A percentile compares a stretch with the other conserved stretches of the same genome.
Conservation (phyloP, 2,888 invertebrate species). For the Pediacus dermestoides region DNA sequence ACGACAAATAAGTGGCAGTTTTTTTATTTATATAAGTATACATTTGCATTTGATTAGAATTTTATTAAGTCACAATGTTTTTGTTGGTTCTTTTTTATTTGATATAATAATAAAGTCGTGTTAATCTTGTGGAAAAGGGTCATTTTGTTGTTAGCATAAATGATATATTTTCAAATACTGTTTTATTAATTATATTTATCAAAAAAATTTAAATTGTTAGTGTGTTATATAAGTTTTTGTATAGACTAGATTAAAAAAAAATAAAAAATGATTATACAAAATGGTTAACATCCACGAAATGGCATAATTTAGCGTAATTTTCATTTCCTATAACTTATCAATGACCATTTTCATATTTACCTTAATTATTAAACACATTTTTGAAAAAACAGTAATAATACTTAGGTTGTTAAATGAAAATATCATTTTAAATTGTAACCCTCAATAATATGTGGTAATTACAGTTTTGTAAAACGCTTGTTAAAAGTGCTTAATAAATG, state of each 20-base stretch:
- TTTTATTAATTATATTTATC: constrained; percentile 18
- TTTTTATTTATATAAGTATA: constrained; percentile 19
- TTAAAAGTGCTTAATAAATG: constrained; percentile 45
- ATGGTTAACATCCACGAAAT: background rate
- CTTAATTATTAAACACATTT: background rate
- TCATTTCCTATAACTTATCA: constrained; percentile 4
- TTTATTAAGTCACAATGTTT: constrained; percentile 27
- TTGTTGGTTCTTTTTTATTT: constrained; percentile 30
- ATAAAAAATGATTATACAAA: constrained; percentile 2
- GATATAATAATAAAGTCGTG: constrained; percentile 20
- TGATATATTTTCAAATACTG: constrained; percentile 28
- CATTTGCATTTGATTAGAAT: constrained; percentile 30
- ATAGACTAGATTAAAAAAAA: constrained; percentile 23
- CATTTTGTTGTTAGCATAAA: constrained; percentile 34
- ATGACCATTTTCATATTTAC: constrained; percentile 6
- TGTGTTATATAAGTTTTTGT: constrained; percentile 29
- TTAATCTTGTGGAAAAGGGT: constrained; percentile 35
- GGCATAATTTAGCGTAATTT: too few relatives aligned
- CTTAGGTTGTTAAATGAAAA: constrained; percentile 1
- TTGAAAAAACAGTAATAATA: constrained; percentile 18
- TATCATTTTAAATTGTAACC: constrained; percentile 28
- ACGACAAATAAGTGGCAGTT: constrained; percentile 20
- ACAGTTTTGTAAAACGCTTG: constrained; percentile 41
- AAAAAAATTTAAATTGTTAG: constrained; percentile 22
- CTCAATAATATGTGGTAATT: constrained; percentile 38